Base-by-base conservation (phyloP, 2,113 vertebrate species). In the Phaethon lepturus region DNA sequence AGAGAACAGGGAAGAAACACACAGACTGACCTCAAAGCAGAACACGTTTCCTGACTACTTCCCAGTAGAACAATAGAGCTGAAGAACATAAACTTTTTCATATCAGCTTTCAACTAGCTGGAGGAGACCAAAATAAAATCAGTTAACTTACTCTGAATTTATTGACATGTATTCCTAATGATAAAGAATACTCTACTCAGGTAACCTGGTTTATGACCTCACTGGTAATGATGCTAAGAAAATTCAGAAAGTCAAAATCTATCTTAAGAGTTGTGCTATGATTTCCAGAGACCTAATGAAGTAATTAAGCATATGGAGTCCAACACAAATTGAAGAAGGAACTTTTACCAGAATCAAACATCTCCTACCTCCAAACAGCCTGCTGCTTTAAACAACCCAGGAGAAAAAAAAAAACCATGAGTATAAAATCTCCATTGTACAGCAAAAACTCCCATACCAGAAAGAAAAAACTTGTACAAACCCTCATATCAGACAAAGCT, bases 41-140 rank as follows among this genome's bases (percentile, higher is more conserved):
- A 17, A 13, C 68, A 11, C 10, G 4, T 13, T 96, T 97, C 95
- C 97, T 94, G 94, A 68, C 29, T 33, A 0, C 89, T 85, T 91
- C 92, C 95, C 79, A 8, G 53, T 2, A 91, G 44, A 89, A 95
- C 96, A 97, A 94, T 66, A 4, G 86, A 24, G 62, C 91, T 53
- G 12, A 42, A 66, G 73, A 85, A 82, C 88, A 80, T 8, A 26
- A 52, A 19, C 47, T 7, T 83, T 29, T 72, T 25, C 72, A 35
- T 31, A 76, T 4, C 90, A 28, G 75, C 72, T 33, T 58, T 4
- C 55, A 56, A 13, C 5, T 47, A 44, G 88, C 42, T 24, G 55
- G 28, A 24, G 50, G 49, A 93, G 22, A 81, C 26, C 69, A 22
- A 77, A 93, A 28, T 28, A 62, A 62, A 53, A 53, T 4, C 86